These are phyloP conservation scores for Xestia xanthographa DNA, from an alignment of 2,888 invertebrate species.

Conservation along the genomic window DNA sequence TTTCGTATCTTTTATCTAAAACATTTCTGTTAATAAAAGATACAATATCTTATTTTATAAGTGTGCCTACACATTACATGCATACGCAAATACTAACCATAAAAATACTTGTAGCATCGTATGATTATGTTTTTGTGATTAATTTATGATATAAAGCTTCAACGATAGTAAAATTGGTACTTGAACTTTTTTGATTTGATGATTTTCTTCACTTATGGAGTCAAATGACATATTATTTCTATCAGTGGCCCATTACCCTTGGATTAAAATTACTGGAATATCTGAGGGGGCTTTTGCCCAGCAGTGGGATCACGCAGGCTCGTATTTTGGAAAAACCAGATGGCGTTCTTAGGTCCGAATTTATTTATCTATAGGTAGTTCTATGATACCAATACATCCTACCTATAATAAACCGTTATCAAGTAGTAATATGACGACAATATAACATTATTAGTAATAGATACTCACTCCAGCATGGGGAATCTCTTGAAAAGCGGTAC, in stretches of 20 bases:
- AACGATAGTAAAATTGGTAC: background rate
- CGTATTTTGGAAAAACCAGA: background rate
- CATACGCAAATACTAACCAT: background rate
- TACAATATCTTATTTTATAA: background rate
- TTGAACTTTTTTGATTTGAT: too few relatives aligned
- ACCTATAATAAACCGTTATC: background rate
- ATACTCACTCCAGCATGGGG: constrained; percentile 93
- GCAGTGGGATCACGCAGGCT: too few relatives aligned
- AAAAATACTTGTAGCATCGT: constrained; percentile 19
- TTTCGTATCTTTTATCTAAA: constrained; percentile 13
- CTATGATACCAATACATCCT: background rate
- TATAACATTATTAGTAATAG: constrained; percentile 6
- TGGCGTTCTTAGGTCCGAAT: background rate
- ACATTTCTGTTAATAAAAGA: constrained; percentile 12
- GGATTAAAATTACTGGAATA: too few relatives aligned
- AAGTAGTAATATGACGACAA: too few relatives aligned
- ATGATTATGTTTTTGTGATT: constrained; percentile 8
- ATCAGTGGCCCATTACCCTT: too few relatives aligned
- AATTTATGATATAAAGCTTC: background rate
- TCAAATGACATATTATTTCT: too few relatives aligned
- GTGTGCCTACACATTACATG: background rate
- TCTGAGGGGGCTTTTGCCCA: too few relatives aligned
- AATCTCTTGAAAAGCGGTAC: constrained; percentile 90
- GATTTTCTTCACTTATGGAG: too few relatives aligned
- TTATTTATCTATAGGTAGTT: background rate